Evolutionary conservation across 1,140 invertebrate genomes (phyloP), one percentile per base, ranked within the genome.

Genomic region (Nomia melanderi): DNA sequence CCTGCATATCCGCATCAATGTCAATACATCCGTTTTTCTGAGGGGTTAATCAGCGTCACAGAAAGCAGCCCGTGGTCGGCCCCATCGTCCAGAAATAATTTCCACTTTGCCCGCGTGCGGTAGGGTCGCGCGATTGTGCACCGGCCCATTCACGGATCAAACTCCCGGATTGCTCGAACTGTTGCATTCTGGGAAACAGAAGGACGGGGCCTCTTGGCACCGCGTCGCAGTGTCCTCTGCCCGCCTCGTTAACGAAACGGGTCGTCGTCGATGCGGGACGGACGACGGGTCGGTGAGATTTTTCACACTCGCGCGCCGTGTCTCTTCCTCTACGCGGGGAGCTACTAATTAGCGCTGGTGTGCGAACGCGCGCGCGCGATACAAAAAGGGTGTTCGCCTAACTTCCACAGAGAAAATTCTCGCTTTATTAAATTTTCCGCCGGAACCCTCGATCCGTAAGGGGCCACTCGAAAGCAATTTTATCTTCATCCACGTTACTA

Each of bases 351-450:
- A 76, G 57, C 59, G 39, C 27, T 31, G 23, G 1, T 8, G 20
- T 1, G 0, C 1, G 14, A 5, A 4, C 12, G 41, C 14, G 41
- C 41, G 41, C 3, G 2, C 14, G 14, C 27, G 64, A 27, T 31
- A 20, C 57, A 47, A 77, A 70, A 71, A 71, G 47, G 66, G 57
- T 44, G 69, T 23, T 53, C 50, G n/a, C 39, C 64, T 33, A 76
- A 69, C 73, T 76, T 69, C 41, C 23, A 59, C 53, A 33, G 64
- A 66, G 62, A 66, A 66, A 74, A 74, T 74, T 65, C 71, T 65
- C 71, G 71, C 71, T 74, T 76, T 76, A 76, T 76, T 76, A 76
- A 76, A 76, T 76, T 69, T 76, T 14, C 64, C 73, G n/a, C 6
- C 23, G 65, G 39, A 29, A n/a, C 54, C 54, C 54, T 60, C 56